Evolutionary conservation across 2,113 vertebrate genomes (phyloP), one percentile per base, ranked within the genome.

Genomic region (Labeo catla): DNA sequence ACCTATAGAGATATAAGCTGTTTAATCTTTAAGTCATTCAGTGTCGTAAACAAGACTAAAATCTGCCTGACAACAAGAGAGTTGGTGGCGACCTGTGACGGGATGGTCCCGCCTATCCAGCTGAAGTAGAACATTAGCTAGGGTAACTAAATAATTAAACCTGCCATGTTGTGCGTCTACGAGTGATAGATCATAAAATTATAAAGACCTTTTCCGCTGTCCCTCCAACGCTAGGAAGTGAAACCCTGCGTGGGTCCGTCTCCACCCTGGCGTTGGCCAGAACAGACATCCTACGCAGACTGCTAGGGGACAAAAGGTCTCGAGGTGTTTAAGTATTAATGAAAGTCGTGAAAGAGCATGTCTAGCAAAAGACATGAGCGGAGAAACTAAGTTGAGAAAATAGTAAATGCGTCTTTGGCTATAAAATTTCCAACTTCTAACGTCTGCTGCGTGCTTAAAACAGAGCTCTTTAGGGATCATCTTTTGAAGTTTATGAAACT

Each of bases 251-350:
- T 57, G 66, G 43, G 36, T 13, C 47, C 6, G 12, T 45, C 78
- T 36, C 73, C n/a, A 49, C 28, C 52, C 50, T 39, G 28, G 86
- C 11, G 81, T 63, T 19, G 65, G 88, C 81, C 92, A 88, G 90
- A 88, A 79, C 92, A 88, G 90, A 89, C 84, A 10, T 7, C 80
- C 74, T 79, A 86, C 77, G 89, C 59, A 89, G 91, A 90, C 92
- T 84, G 21, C 45, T 85, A 86, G 63, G 86, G 79, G 86, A 90
- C 87, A 61, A 34, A 43, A 87, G 89, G 82, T 68, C 87, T 84
- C 3, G 12, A 87, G 83, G 79, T 91, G 86, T 92, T 94, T 93
- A 94, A 93, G 86, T 91, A 93, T 94, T 93, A 86, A 94, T 93
- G 88, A 91, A 68, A 83, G 84, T 84, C 76, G 19, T 36, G 9